phyloP scores from a whole-genome alignment of 2,113 vertebrate species.

The Marmota monax region DNA sequence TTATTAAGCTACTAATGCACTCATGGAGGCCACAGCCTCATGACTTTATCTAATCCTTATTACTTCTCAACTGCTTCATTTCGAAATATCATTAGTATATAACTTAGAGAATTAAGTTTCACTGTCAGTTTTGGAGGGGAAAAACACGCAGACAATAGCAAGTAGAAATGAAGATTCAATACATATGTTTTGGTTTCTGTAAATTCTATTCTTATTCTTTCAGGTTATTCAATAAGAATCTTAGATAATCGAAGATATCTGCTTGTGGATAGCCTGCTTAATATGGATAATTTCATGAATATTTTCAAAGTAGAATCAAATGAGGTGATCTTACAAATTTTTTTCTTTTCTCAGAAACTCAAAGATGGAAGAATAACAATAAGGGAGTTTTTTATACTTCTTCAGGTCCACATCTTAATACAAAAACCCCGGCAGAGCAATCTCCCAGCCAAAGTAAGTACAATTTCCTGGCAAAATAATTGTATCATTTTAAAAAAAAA shows the following conservation, averaged over 20 bases:
- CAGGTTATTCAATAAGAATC: not conserved
- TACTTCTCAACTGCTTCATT: not conserved
- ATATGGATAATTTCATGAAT: constrained; percentile 42
- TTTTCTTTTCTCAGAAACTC: constrained; percentile 90
- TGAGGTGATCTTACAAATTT: not conserved
- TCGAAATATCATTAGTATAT: not conserved
- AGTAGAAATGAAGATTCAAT: constrained; percentile 44
- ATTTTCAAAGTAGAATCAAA: constrained; percentile 39
- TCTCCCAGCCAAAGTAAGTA: constrained; percentile 90
- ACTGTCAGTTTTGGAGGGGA: not conserved
- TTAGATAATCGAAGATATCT: constrained; percentile 42
- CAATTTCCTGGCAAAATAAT: constrained; percentile 59
- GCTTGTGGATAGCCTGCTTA: not conserved
- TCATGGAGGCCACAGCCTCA: not conserved
- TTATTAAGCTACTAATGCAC: not conserved
- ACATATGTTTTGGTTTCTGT: not conserved
- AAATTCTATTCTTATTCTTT: not conserved
- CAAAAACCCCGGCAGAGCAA: constrained; percentile 94
- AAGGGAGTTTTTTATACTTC: constrained; percentile 94
- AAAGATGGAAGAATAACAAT: constrained; percentile 92
- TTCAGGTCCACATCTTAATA: constrained; percentile 93
- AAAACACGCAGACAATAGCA: not conserved
- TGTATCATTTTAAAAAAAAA: too few relatives aligned
- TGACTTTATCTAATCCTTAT: not conserved
- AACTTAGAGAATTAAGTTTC: not conserved